Base-by-base conservation (phyloP, 2,113 vertebrate genomes). In the Rafetus swinhoei region DNA sequence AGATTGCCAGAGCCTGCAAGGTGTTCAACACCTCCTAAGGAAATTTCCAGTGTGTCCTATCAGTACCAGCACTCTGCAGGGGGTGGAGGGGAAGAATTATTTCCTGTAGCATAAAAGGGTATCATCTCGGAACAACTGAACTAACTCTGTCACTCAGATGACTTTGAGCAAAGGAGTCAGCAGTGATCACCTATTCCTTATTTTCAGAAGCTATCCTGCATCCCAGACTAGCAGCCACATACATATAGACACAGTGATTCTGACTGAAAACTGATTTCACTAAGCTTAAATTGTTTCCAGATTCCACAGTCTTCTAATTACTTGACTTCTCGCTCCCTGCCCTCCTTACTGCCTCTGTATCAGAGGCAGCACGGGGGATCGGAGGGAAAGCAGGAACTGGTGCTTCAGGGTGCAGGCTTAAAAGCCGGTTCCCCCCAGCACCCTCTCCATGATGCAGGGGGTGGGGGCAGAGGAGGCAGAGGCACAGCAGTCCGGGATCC, bases 271-370 rank as follows among this genome's bases (percentile, higher is more conserved):
- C 82, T 13, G 81, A 60, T 81, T 93, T 72, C 82, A 59, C n/a
- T 22, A 59, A 69, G 69, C 52, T 91, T 88, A 91, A 92, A 92
- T 87, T 85, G 89, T 95, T 88, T 88, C 79, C 55, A 86, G 60
- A 29, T n/a, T 39, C 55, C 72, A 82, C 55, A 89, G 80, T 27
- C 69, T 4, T 4, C 45, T 45, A 45, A 45, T 45, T 45, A 45
- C 45, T 45, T 45, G 45, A 45, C 45, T 45, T 45, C 45, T 45
- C 45, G 6, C 45, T 45, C 45, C 45, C 45, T 45, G 45, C 45
- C 45, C 45, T 45, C 45, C 45, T 45, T 45, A 6, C 45, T 45
- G 45, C 45, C 45, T 45, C 45, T 45, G 45, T 45, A 45, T 45
- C 45, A 45, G 45, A 45, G 45, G 45, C 45, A 45, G 45, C 45